Percentiles rank a stretch among this genome's conserved stretches.
phyloP scores from a whole-genome alignment of 1,140 invertebrate species.

The Trichomalopsis sarcophagae region DNA sequence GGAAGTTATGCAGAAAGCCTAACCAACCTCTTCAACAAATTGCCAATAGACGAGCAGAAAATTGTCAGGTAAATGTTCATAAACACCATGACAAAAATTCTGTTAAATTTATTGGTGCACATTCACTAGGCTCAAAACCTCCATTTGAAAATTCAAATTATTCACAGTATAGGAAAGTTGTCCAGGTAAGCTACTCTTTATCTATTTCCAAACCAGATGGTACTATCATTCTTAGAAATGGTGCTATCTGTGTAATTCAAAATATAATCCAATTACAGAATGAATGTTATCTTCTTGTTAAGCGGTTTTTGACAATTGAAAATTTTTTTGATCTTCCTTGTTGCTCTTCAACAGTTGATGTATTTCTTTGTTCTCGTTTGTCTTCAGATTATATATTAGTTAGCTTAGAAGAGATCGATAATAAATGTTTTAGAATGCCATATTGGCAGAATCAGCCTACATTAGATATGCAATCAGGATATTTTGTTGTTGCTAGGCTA shows the following conservation, averaged over 20 bases:
- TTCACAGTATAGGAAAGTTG: constrained; percentile 13
- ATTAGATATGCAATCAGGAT: not conserved
- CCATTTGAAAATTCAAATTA: constrained; percentile 16
- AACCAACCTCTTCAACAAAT: constrained; percentile 53
- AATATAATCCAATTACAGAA: constrained; percentile 39
- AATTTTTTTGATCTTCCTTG: constrained; percentile 13
- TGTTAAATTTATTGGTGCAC: not conserved
- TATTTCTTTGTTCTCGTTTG: constrained; percentile 43
- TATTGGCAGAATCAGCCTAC: too few relatives aligned
- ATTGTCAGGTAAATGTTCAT: too few relatives aligned
- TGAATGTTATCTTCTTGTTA: constrained; percentile 26
- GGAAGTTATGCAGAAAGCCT: constrained; percentile 49
- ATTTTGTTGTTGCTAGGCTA: not conserved
- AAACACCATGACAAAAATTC: too few relatives aligned
- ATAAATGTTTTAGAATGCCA: not conserved
- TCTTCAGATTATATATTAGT: constrained; percentile 23
- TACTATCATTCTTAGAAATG: constrained; percentile 25
- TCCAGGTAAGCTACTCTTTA: not conserved
- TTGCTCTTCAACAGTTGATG: constrained; percentile 17
- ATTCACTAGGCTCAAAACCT: not conserved
- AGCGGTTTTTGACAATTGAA: constrained; percentile 26
- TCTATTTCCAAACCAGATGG: not conserved
- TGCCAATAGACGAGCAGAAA: too few relatives aligned
- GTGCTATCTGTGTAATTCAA: not conserved
- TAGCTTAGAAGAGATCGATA: constrained; percentile 13